A percentile compares a stretch with the other conserved stretches of the same genome.
Evolutionary conservation across 2,113 vertebrate genomes (phyloP).

Genomic region (rabbit (Oryctolagus cuniculus)): mOryCun1.1 NC_091438.1:39173501-39174000

Average conservation of each 20-base stretch:
- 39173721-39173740: not conserved
- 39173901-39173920: not conserved
- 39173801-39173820: conserved; percentile 3
- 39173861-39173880: not conserved
- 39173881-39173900: not conserved
- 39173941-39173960: not conserved
- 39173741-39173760: not conserved
- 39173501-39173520: not conserved
- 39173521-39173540: not conserved
- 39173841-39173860: not conserved
- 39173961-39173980: conserved; percentile 50
- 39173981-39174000: conserved; percentile 66
- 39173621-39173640: not conserved
- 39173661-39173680: not conserved
- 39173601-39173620: not conserved
- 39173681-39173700: not conserved
- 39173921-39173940: conserved; percentile 18
- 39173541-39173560: not conserved
- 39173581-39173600: not conserved
- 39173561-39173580: not conserved
- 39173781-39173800: not conserved
- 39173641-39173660: not conserved
- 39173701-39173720: not conserved
- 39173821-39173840: not conserved
- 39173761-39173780: conserved; percentile 23